Percentiles rank a stretch among this genome's conserved stretches.
Conservation (phyloP, 2,113 vertebrate species). For the Oncorhynchus gorbuscha region DNA sequence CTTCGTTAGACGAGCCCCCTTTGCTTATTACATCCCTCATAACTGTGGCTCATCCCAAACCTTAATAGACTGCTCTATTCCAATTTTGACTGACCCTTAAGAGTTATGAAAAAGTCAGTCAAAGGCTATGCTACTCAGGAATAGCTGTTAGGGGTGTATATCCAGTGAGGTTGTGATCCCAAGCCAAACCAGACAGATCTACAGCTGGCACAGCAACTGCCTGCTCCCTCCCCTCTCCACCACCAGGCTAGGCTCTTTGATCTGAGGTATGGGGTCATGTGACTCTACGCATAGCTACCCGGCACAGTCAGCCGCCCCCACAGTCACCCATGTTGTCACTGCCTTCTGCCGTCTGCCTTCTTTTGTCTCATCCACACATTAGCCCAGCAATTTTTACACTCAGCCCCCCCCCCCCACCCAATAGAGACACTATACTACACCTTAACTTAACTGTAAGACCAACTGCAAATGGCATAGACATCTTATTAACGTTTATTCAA, state of each 20-base stretch:
- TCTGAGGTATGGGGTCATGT: slow-evolving; percentile 14
- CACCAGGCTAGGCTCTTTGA: slow-evolving; percentile 2
- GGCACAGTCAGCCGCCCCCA: neutral
- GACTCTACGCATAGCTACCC: slow-evolving; percentile 4
- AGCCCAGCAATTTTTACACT: neutral
- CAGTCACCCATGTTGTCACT: neutral
- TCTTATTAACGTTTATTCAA: too few species aligned
- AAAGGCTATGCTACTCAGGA: neutral
- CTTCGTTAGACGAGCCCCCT: neutral
- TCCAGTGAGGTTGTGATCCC: slow-evolving; percentile 6
- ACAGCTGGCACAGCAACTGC: slow-evolving; percentile 36
- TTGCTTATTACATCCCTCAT: neutral
- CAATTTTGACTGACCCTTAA: slow-evolving; percentile 1
- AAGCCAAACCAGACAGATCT: slow-evolving; percentile 3
- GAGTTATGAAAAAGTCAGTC: slow-evolving; percentile 4
- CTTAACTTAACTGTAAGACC: too few species aligned
- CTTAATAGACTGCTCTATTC: neutral
- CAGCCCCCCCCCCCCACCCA: too few species aligned
- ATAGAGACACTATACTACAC: neutral
- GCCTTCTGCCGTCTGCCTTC: neutral
- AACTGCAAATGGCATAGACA: too few species aligned
- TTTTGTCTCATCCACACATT: slow-evolving; percentile 3
- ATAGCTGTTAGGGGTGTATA: neutral
- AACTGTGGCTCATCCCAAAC: neutral
- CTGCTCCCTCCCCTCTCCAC: slow-evolving; percentile 3